These are phyloP conservation scores for Philotrypesis tridentata DNA, from an alignment of 1,140 invertebrate species.

Conservation along the genomic window DNA sequence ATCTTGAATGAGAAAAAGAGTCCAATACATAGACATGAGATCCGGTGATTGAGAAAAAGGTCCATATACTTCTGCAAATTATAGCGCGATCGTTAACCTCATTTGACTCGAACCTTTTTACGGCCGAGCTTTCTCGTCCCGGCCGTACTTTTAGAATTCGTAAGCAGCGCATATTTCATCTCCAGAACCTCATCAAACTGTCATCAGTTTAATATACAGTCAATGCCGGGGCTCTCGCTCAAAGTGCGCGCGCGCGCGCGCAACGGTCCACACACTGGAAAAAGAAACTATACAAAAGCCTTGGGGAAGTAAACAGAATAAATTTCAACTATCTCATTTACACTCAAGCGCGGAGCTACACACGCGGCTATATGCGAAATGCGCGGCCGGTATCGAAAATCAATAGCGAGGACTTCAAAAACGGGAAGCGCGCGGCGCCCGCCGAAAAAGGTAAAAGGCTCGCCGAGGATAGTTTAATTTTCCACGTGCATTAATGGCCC, in stretches of 20 bases:
- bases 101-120: conserved; percentile 5
- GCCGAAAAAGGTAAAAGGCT: background rate
- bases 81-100: background rate
- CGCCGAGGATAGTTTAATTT: conserved; percentile 17
- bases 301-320: too few species aligned
- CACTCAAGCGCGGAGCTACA: too few species aligned
- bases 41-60: background rate
- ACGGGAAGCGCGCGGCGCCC: background rate
- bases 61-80: background rate
- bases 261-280: too few species aligned
- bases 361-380: background rate
- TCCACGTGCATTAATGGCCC: background rate
- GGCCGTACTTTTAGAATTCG: background rate
- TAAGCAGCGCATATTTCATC: background rate
- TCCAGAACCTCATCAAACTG: background rate
- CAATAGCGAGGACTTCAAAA: background rate
- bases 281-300: too few species aligned
- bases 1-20: background rate
- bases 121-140: background rate
- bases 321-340: too few species aligned
- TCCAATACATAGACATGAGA: background rate
- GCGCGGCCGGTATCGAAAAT: background rate
- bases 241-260: too few species aligned
- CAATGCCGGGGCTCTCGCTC: background rate
- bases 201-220: background rate